Base-by-base conservation (phyloP, 1,140 invertebrate genomes). In the Linepithema humile region DNA sequence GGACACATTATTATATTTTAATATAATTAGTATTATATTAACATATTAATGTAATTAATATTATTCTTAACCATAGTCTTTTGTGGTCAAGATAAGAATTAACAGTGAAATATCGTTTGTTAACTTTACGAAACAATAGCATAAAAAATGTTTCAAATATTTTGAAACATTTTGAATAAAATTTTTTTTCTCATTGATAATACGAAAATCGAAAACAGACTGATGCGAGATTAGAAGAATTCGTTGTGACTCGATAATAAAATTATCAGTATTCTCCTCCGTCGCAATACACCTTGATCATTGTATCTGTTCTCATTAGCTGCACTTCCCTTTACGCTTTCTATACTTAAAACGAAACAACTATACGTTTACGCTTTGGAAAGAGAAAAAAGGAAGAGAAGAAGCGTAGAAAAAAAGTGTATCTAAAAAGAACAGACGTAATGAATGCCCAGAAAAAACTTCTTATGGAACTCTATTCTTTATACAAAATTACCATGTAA, bases 311-410 rank as follows among this genome's bases (percentile, higher is more conserved):
- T 53, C 74, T 65, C 38, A 10, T 50, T 32, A 26, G 17, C 6
- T 59, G 43, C 43, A 17, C 29, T 62, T n/a, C 35, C 7, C 17
- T 35, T 50, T 15, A 50, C 74, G 74, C 43, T 75, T 75, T 38
- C 48, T 59, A 12, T n/a, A 38, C 50, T 48, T 82, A 72, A 57
- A 82, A 57, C 55, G 65, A 82, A 70, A 40, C 77, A 43, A 70
- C 62, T 57, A 70, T 23, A 72, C 0, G 20, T 65, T 50, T 65
- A 43, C 65, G 65, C 77, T 43, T 55, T 80, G 38, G 50, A 80
- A 57, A 57, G 43, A 82, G 40, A 82, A 82, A 72, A 82, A 55
- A 59, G 53, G 67, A 82, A 72, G 43, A 57, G 26, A 29, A 57
- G 70, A 43, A 72, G 38, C 64, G 35, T 43, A 72, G 26, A 32